These are phyloP conservation scores for Solenopsis invicta DNA, from an alignment of 1,140 invertebrate species.

Conservation along the genomic window DNA sequence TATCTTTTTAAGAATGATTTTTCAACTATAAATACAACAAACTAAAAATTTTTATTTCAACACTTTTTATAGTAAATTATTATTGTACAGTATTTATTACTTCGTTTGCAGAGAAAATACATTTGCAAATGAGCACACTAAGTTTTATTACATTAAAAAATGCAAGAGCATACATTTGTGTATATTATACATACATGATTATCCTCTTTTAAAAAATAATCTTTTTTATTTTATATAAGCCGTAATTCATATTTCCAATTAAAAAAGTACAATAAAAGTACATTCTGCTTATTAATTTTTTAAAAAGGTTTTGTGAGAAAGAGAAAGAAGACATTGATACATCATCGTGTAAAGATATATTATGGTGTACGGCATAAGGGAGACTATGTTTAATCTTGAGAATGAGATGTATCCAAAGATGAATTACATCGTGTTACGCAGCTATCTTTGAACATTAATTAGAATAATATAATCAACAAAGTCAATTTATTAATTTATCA, in stretches of 20 bases:
- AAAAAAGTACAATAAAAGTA: slow-evolving; percentile 19
- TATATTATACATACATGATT: not conserved
- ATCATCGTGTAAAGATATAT: slow-evolving; percentile 9
- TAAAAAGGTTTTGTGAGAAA: not conserved
- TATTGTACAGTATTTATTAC: not conserved
- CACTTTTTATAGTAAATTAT: not conserved
- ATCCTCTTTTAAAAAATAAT: not conserved
- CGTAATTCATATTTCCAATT: slow-evolving; percentile 8
- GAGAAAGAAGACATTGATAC: slow-evolving; percentile 6
- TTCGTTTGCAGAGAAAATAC: not conserved
- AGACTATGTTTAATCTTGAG: slow-evolving; percentile 7
- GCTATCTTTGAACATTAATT: not conserved
- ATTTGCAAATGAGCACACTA: not conserved
- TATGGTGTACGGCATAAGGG: not conserved
- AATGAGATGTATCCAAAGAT: not conserved
- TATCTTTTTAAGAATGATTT: not conserved
- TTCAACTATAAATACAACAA: not conserved
- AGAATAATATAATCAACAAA: not conserved
- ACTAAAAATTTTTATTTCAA: not conserved
- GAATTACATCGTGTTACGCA: not conserved
- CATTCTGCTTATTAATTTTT: slow-evolving; percentile 2
- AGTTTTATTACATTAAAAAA: not conserved
- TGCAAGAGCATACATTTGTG: not conserved
- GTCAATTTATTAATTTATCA: not conserved
- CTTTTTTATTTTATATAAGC: not conserved